These are phyloP conservation scores for Pristionchus arcanus DNA, from an alignment of 2,888 invertebrate genomes.

Conservation along the genomic window DNA sequence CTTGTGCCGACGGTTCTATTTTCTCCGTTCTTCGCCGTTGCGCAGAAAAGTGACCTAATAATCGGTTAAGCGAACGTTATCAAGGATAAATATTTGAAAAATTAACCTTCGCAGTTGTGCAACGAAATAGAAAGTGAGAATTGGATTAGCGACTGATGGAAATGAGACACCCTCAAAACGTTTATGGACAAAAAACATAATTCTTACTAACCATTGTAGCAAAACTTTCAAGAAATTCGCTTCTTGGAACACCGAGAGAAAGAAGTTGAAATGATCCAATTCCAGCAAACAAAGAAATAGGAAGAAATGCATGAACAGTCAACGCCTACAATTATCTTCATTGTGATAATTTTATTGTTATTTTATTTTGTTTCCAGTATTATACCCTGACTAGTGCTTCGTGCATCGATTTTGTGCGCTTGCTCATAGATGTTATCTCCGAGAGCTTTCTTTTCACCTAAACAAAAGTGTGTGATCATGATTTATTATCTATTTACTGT, in stretches of 20 bases:
- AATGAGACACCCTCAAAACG: background rate
- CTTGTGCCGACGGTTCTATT: background rate
- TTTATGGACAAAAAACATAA: background rate
- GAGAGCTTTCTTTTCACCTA: background rate
- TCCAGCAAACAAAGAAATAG: background rate
- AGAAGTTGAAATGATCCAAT: background rate
- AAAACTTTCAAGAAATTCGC: background rate
- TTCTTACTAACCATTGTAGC: background rate
- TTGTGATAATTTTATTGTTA: background rate
- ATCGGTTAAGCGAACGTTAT: too few relatives aligned
- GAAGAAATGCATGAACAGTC: background rate
- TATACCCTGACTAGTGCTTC: background rate
- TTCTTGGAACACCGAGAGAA: background rate
- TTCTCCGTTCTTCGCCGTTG: background rate
- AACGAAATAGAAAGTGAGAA: background rate
- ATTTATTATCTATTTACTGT: background rate
- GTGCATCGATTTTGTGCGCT: background rate
- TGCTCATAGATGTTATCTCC: background rate
- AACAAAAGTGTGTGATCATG: background rate
- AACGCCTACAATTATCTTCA: background rate
- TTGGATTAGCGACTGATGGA: background rate
- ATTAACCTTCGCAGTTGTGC: background rate
- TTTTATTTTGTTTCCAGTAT: too few relatives aligned
- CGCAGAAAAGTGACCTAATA: background rate
- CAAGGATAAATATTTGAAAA: background rate